Evolutionary conservation across 2,888 invertebrate genomes (phyloP).

Genomic region (Drosophila mimetica): DNA sequence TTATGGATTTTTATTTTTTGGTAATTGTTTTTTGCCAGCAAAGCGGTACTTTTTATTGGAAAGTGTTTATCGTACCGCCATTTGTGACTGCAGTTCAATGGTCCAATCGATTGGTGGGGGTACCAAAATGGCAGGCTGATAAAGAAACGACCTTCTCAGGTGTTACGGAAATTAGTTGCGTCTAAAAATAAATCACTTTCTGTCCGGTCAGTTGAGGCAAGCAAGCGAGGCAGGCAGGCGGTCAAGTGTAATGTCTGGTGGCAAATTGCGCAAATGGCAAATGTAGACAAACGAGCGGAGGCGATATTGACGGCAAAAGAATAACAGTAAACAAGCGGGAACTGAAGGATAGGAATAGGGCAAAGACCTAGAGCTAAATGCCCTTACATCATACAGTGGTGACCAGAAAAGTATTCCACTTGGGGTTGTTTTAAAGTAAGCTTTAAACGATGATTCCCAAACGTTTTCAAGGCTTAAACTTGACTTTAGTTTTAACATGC

Average conservation of each 20-base stretch:
- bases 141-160: conserved; percentile 35
- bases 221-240: conserved; percentile 13
- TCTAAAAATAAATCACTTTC: conserved; percentile 64
- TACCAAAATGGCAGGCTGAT: conserved; percentile 15
- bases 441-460: too few relatives aligned
- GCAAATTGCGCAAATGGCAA: conserved; percentile 59
- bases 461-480: too few relatives aligned
- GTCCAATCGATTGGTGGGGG: conserved; percentile 29
- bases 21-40: conserved; percentile 5
- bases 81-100: conserved; percentile 4
- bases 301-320: conserved; percentile 11
- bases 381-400: conserved; percentile 1
- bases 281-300: conserved; percentile 27
- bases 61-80: conserved; percentile 8
- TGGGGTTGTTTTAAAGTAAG: too few relatives aligned
- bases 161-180: conserved; percentile 57
- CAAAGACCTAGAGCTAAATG: conserved; percentile 11
- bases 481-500: too few relatives aligned
- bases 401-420: not conserved
- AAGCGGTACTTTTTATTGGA: conserved; percentile 9
- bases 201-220: conserved; percentile 11
- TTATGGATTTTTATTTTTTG: conserved; percentile 7
- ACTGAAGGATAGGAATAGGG: conserved; percentile 1
- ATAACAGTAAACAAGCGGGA: conserved; percentile 10
- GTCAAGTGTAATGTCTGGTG: conserved; percentile 51